These are phyloP conservation scores for Augochlora pura DNA, from an alignment of 1,140 invertebrate species.

Conservation along the genomic window DNA sequence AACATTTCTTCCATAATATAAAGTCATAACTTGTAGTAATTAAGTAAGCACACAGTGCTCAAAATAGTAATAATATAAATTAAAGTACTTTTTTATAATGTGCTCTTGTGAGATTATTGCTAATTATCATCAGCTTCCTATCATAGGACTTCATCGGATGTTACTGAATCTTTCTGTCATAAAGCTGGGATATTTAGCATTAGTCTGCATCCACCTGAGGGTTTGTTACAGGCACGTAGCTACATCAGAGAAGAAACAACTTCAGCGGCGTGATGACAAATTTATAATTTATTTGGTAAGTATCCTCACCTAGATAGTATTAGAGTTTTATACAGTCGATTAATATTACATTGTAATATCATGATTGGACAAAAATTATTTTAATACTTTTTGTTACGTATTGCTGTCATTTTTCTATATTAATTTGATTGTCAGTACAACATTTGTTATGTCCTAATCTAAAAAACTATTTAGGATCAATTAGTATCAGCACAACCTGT, in stretches of 20 bases:
- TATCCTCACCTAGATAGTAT: constrained; percentile 62
- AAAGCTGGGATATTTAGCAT: constrained; percentile 77
- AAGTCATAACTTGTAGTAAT: background rate
- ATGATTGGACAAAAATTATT: constrained; percentile 16
- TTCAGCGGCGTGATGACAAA: constrained; percentile 75
- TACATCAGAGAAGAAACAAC: constrained; percentile 75
- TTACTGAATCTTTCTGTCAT: constrained; percentile 51
- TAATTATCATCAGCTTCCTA: constrained; percentile 75
- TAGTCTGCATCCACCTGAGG: constrained; percentile 83
- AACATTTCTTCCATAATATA: background rate
- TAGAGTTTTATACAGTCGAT: constrained; percentile 24
- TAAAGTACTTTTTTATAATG: constrained; percentile 59
- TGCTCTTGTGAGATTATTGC: constrained; percentile 76
- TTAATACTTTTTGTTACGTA: constrained; percentile 29
- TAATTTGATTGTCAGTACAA: background rate
- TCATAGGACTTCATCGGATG: constrained; percentile 53
- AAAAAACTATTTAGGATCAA: constrained; percentile 86
- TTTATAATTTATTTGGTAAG: constrained; percentile 77
- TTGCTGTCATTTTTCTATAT: constrained; percentile 18
- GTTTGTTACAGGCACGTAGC: constrained; percentile 85
- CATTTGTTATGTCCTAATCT: constrained; percentile 35
- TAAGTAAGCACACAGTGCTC: no score
- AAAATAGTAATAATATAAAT: background rate
- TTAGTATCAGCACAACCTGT: constrained; percentile 91
- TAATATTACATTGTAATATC: background rate